Base-by-base conservation (phyloP, 2,113 vertebrate species). In the Halcyon senegalensis region DNA sequence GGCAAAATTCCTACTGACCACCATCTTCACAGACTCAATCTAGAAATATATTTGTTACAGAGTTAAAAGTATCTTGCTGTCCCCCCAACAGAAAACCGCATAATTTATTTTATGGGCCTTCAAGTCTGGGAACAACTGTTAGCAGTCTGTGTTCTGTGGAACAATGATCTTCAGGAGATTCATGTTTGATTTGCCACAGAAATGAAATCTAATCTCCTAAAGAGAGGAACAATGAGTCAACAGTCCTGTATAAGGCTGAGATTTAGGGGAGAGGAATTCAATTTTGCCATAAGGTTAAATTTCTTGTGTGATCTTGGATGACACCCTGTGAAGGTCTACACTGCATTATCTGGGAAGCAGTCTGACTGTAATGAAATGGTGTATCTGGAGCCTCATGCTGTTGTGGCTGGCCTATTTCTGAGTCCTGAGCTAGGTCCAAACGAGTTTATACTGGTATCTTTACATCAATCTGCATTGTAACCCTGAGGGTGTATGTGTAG, bases 131-230 rank as follows among this genome's bases (percentile, higher is more conserved):
- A 93, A 93, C 60, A 81, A 88, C 86, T 84, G 83, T 31, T 83
- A 88, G 62, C 44, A 92, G n/a, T 9, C 59, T 75, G 43, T 50
- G 17, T 48, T 74, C 70, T 48, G 56, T 15, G 50, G 59, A 58
- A 63, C 60, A 80, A 48, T 7, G 2, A 50, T 48, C 86, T 94
- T 84, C 75, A 76, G 73, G 69, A 93, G 60, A 84, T 88, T 80
- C 12, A 1, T 33, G 44, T 76, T 84, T 84, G 84, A 93, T 93
- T 95, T 75, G 88, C 76, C 63, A 74, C 85, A 93, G 93, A 93
- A 90, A 84, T 63, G 55, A 96, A 96, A 92, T 60, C 55, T 62
- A 46, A 90, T 46, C 85, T 73, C 63, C 67, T 56, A 35, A 66
- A 78, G 31, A 59, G 30, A 37, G 60, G 46, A 95, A 86, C 56